Percentiles rank a stretch among this genome's conserved stretches.
Evolutionary conservation across 2,797 vertebrate species (phyloP).

Genomic region (Danio aesculapii): DNA sequence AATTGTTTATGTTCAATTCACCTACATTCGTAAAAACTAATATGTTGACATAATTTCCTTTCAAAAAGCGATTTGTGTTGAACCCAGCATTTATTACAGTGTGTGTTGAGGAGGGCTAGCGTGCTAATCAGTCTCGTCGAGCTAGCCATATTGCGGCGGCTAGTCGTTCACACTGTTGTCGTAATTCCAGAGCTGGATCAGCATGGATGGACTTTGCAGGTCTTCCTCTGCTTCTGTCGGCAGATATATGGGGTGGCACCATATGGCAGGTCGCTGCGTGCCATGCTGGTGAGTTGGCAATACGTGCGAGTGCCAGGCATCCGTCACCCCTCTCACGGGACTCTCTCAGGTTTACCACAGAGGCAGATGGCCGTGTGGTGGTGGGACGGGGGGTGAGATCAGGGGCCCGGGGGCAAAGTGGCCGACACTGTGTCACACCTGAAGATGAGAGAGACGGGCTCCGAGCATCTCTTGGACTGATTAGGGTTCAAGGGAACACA

Average conservation of each 20-base stretch:
- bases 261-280: constrained; percentile 85
- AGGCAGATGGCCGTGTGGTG: constrained; percentile 78
- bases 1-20: too few species aligned
- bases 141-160: constrained; percentile 18
- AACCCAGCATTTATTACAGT: too few species aligned
- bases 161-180: constrained; percentile 30
- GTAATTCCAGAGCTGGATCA: constrained; percentile 46
- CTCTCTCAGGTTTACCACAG: constrained; percentile 80
- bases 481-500: constrained; percentile 6
- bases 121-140: neutral
- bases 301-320: constrained; percentile 81
- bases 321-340: constrained; percentile 83
- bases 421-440: constrained; percentile 54
- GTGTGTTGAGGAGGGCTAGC: neutral
- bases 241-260: constrained; percentile 81
- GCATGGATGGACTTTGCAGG: constrained; percentile 63
- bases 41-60: too few species aligned
- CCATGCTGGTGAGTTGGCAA: constrained; percentile 85
- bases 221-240: constrained; percentile 70
- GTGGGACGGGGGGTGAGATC: constrained; percentile 67
- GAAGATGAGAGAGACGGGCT: constrained; percentile 23
- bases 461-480: constrained; percentile 1
- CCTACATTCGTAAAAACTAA: neutral
- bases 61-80: too few species aligned
- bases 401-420: constrained; percentile 54